Percentiles rank a stretch among this genome's conserved stretches.
Conservation (phyloP, 2,888 invertebrate species). For the Nomada ruficornis region DNA sequence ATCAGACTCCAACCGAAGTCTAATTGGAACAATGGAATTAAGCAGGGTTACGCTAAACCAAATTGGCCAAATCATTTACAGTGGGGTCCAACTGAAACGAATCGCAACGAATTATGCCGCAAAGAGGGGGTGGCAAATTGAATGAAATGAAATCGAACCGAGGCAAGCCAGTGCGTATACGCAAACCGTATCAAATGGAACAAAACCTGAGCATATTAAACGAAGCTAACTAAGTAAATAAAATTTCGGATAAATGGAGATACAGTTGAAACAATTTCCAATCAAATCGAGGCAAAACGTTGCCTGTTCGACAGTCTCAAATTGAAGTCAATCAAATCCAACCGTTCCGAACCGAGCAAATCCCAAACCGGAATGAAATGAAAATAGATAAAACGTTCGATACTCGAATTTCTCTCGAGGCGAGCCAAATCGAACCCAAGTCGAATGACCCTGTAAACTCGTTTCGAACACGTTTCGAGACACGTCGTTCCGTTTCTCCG, state of each 20-base stretch:
- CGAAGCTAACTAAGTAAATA: no score
- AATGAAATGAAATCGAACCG: neutral
- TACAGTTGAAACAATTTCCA: neutral
- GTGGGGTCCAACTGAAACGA: neutral
- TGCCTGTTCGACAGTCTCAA: no score
- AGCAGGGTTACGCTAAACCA: neutral
- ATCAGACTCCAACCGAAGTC: neutral
- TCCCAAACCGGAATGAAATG: neutral
- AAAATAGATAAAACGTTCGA: neutral
- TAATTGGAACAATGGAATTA: slow-evolving; percentile 8
- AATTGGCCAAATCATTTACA: neutral
- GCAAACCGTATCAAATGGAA: neutral
- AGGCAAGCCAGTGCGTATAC: neutral
- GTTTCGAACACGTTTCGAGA: neutral
- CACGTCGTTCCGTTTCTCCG: neutral
- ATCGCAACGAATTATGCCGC: neutral
- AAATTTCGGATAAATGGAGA: no score
- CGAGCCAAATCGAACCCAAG: neutral
- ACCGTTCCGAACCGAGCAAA: neutral
- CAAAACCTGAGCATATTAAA: neutral
- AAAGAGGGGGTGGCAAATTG: neutral
- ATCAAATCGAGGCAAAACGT: neutral
- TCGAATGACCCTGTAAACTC: neutral
- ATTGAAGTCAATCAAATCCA: no score
- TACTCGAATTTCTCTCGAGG: neutral